Conservation (phyloP, 2,797 vertebrate species). For the Myripristis murdjan region DNA sequence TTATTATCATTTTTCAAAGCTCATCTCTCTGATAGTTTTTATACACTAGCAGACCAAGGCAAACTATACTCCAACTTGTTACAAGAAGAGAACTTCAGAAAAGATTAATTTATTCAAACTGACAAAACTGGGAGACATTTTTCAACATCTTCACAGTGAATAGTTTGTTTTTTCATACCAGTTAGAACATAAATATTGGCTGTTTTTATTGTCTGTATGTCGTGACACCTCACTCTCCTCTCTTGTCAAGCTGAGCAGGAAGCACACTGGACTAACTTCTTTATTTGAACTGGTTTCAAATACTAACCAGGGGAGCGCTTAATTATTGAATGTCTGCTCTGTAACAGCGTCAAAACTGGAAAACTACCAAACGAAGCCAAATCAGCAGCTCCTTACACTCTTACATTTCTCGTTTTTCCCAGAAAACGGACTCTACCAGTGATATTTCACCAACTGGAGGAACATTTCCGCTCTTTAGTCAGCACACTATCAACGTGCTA, state of each 20-base stretch:
- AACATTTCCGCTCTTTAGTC: constrained; percentile 39
- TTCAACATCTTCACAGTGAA: too few species aligned
- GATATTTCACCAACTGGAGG: constrained; percentile 22
- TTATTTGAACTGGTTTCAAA: constrained; percentile 70
- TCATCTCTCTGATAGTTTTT: constrained; percentile 28
- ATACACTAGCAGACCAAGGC: constrained; percentile 24
- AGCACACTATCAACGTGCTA: background rate
- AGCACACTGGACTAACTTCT: constrained; percentile 24
- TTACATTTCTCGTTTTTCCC: too few species aligned
- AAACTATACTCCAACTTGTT: constrained; percentile 23
- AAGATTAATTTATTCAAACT: background rate
- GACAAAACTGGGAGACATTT: too few species aligned
- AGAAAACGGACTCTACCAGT: background rate
- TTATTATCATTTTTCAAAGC: background rate
- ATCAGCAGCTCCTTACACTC: constrained; percentile 8
- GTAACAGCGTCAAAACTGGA: too few species aligned
- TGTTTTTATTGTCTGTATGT: background rate
- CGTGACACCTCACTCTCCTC: background rate
- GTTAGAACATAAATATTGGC: background rate
- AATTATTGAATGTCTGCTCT: constrained; percentile 8
- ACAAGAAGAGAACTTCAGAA: background rate
- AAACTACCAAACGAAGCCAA: constrained; percentile 11
- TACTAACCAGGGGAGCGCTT: constrained; percentile 22
- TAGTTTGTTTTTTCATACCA: too few species aligned
- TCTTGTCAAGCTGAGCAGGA: constrained; percentile 1